Evolutionary conservation across 1,140 invertebrate species (phyloP).

Genomic region (Coenobita brevimanus): DNA sequence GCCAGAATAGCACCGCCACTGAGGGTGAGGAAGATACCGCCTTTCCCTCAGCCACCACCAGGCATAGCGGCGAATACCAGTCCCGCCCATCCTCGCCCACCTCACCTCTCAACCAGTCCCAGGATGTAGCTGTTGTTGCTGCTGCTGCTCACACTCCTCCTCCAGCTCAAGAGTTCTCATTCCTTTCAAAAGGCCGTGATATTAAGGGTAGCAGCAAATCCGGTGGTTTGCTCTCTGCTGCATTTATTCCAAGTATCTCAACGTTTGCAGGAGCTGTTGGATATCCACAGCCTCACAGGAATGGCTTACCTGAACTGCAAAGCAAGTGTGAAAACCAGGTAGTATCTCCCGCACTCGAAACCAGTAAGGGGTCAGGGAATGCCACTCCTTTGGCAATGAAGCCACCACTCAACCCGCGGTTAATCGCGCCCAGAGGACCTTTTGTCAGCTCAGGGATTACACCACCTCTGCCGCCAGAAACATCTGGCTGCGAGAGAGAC

Average conservation of each 20-base stretch:
- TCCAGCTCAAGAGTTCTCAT: neutral
- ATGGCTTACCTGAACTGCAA: neutral
- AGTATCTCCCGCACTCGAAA: neutral
- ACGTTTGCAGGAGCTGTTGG: neutral
- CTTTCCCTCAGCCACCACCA: neutral
- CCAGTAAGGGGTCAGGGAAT: neutral
- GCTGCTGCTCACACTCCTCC: neutral
- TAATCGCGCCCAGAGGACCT: constrained; percentile 29
- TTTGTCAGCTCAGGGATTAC: neutral
- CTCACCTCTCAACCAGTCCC: neutral
- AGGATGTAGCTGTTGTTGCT: too few relatives aligned
- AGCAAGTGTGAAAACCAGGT: neutral
- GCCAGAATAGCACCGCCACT: neutral
- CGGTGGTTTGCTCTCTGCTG: neutral
- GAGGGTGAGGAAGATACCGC: neutral
- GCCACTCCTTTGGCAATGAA: constrained; percentile 36
- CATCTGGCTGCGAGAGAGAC: constrained; percentile 1
- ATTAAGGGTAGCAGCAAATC: too few relatives aligned
- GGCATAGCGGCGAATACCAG: neutral
- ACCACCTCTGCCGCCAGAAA: neutral
- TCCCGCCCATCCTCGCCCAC: neutral
- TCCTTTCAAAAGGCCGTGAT: too few relatives aligned
- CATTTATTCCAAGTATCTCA: neutral
- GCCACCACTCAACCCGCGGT: constrained; percentile 41
- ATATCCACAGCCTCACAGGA: neutral